These are phyloP conservation scores for Meloidogyne chitwoodi DNA, from an alignment of 1,140 invertebrate species.

Conservation along the genomic window DNA sequence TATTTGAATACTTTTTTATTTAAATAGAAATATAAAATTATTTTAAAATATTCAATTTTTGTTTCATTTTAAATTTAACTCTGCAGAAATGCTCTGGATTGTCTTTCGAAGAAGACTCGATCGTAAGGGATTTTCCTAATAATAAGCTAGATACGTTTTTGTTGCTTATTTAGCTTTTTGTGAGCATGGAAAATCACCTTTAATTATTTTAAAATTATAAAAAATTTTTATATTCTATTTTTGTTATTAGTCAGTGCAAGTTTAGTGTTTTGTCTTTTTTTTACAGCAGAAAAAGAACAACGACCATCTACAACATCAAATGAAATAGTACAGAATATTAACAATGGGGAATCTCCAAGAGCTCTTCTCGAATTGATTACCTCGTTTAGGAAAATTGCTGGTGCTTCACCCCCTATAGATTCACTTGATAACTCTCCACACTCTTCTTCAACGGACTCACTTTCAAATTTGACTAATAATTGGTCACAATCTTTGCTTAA, in stretches of 20 bases:
- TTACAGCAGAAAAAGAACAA: not conserved
- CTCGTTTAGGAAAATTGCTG: not conserved
- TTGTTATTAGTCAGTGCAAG: slow-evolving; percentile 12
- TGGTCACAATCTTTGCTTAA: slow-evolving; percentile 50
- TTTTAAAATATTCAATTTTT: not conserved
- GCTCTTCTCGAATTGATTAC: slow-evolving; percentile 25
- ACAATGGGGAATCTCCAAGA: not conserved
- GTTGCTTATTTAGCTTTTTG: slow-evolving; percentile 11
- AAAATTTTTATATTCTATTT: not conserved
- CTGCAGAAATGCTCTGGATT: slow-evolving; percentile 45
- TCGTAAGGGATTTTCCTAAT: slow-evolving; percentile 47
- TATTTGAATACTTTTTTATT: not conserved
- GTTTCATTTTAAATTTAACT: not conserved
- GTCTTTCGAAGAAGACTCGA: slow-evolving; percentile 52
- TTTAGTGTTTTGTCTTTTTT: slow-evolving; percentile 38
- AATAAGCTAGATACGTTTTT: slow-evolving; percentile 1
- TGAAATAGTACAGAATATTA: not conserved
- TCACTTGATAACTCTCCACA: not conserved
- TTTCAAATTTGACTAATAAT: slow-evolving; percentile 9
- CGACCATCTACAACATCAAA: not conserved
- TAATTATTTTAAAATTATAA: not conserved
- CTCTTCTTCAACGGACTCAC: not conserved
- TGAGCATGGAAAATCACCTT: not conserved
- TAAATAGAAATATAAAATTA: too few species aligned
- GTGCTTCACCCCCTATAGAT: not conserved